Evolutionary conservation across 1,140 invertebrate genomes (phyloP), one percentile per base, ranked within the genome.

Genomic region (Lanistes nyassanus): DNA sequence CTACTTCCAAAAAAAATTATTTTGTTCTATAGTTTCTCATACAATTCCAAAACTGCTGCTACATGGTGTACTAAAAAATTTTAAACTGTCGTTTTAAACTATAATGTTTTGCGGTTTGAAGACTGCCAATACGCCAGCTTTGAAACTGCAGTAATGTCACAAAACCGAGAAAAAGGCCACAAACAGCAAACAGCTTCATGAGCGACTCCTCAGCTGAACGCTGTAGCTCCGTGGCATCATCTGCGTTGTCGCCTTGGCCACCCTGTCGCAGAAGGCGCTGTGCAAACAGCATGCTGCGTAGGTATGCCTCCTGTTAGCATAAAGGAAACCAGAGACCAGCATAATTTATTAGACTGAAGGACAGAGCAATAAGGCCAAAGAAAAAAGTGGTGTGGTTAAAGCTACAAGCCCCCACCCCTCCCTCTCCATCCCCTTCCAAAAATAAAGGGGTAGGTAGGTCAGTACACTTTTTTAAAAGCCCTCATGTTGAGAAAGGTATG

Each of bases 161-260:
- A 60, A 56, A 75, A 21, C 9, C 19, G 19, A 23, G 58, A 36
- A 42, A 55, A 68, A 11, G 36, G 39, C 3, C 16, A 79, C 90
- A 92, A 90, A 96, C 94, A 29, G 95, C 95, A 91, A 98, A 97
- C 31, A 97, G 87, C 90, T 96, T 96, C 76, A 98, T 92, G 37
- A 96, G 92, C n/a, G 93, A 92, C 86, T 96, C 93, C 78, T 94
- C 92, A 7, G 92, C 75, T 39, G 80, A 76, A 80, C 81, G 83
- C 62, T 74, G 65, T 19, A 80, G 71, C 34, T 86, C 91, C 84
- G 91, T 89, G 55, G 93, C 91, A 11, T 94, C 92, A 75, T 85
- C 79, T 56, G 89, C 88, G 51, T 93, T 91, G 13, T 94, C 92
- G 75, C 84, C 79, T 42, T 89, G 88, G 67, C 81, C 83, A 16